Percentiles rank a stretch among this genome's conserved stretches.
These are phyloP conservation scores for Cephalotes varians DNA, from an alignment of 2,888 invertebrate species.

Conservation along the genomic window DNA sequence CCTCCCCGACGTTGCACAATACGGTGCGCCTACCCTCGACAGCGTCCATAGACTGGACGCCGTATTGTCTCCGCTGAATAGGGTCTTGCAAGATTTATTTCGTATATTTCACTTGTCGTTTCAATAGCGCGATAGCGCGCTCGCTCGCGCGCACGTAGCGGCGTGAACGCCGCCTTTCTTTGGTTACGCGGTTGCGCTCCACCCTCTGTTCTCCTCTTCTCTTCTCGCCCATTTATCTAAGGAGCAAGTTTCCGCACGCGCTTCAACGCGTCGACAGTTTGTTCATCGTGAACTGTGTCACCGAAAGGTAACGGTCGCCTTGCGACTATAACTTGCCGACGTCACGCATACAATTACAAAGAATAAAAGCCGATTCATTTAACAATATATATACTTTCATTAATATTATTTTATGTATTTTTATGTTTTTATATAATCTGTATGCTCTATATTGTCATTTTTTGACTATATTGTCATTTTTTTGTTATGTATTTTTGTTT, in stretches of 20 bases:
- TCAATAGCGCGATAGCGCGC: constrained; percentile 84
- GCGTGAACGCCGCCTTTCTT: constrained; percentile 76
- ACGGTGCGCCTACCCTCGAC: constrained; percentile 81
- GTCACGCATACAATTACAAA: constrained; percentile 26
- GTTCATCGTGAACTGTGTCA: constrained; percentile 56
- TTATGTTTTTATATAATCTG: not conserved
- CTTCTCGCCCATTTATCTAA: constrained; percentile 56
- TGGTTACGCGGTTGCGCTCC: constrained; percentile 57
- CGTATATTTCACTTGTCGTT: constrained; percentile 86
- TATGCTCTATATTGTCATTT: not conserved
- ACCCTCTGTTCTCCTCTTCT: constrained; percentile 43
- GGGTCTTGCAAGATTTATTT: constrained; percentile 86
- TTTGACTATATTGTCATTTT: not conserved
- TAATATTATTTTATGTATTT: not conserved
- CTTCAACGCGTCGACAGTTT: constrained; percentile 54
- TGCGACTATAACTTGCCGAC: constrained; percentile 41
- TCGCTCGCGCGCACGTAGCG: constrained; percentile 77
- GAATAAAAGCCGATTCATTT: not conserved
- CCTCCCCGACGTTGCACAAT: constrained; percentile 81
- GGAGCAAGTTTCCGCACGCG: constrained; percentile 68
- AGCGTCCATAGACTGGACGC: constrained; percentile 83
- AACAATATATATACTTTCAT: not conserved
- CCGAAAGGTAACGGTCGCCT: constrained; percentile 43
- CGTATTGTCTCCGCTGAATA: constrained; percentile 85
- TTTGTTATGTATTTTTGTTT: not conserved